Evolutionary conservation across 2,888 invertebrate species (phyloP), one percentile per base, ranked within the genome.

Genomic region (Drosophila anomalipes): DNA sequence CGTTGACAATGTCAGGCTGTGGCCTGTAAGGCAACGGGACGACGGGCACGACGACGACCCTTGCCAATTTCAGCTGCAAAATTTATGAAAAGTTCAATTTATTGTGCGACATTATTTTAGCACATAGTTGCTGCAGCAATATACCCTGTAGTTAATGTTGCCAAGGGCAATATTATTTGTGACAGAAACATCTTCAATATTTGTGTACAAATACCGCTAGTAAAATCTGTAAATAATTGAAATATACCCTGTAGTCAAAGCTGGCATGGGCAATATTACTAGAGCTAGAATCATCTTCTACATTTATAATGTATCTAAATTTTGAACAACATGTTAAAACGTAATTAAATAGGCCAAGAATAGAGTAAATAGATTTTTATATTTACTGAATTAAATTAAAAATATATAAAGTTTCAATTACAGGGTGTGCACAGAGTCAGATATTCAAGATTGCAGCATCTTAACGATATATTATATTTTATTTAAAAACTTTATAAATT

Each of bases 31-130:
- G 37, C 51, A 53, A 19, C 32, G 41, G 60, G 30, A 57, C 53
- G 30, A 19, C 16, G 22, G 52, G 57, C 44, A 49, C 35, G 51
- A 26, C 74, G 30, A 57, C 59, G 81, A 77, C 77, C 78, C 81
- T 86, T 81, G 81, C 83, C 86, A 86, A 90, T 85, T 88, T 85
- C 75, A 74, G 81, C 70, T 87, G 77, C 75, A 85, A 78, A 88
- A 90, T 90, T 82, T 90, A 90, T 88, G 90, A 88, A 86, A 90
- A 86, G 90, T 86, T 86, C 90, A 90, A 88, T 86, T 86, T 88
- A 86, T 90, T 88, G 90, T 80, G 70, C 76, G 63, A 73, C 88
- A 87, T 89, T 82, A 85, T 87, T 89, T 79, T 67, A 69, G 75
- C 80, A 77, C 80, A 87, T 78, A 89, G 87, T 86, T 86, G 69